A percentile compares a stretch with the other conserved stretches of the same genome.
phyloP scores from a whole-genome alignment of 2,113 vertebrate genomes.

The Tyto alba region DNA sequence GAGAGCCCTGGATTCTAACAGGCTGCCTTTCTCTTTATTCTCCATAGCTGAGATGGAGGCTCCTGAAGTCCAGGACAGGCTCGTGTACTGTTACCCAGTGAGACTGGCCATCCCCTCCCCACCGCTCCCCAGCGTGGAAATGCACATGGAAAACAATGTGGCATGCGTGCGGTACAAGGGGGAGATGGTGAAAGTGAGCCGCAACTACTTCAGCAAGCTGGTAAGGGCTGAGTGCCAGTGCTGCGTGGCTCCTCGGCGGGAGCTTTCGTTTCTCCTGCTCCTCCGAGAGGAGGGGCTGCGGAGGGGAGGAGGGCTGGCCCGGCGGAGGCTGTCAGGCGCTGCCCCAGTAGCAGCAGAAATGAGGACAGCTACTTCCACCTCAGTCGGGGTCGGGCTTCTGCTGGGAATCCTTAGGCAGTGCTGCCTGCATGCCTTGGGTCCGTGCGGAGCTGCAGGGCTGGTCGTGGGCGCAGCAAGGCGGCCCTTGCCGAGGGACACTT shows the following conservation, averaged over 20 bases:
- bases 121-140: slow-evolving; percentile 84
- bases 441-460: background rate
- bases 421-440: too few species aligned
- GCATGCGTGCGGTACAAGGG: slow-evolving; percentile 93
- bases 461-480: background rate
- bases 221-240: slow-evolving; percentile 61
- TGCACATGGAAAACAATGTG: slow-evolving; percentile 91
- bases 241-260: too few species aligned
- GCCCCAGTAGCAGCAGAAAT: background rate
- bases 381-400: background rate
- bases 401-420: background rate
- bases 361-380: background rate
- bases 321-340: background rate
- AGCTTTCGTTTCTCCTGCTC: too few species aligned
- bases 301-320: background rate
- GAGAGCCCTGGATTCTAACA: background rate
- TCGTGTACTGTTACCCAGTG: slow-evolving; percentile 92
- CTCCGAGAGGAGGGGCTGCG: background rate
- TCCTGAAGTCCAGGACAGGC: slow-evolving; percentile 77
- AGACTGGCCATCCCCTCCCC: slow-evolving; percentile 82
- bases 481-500: background rate
- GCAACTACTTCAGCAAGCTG: slow-evolving; percentile 96
- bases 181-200: slow-evolving; percentile 95
- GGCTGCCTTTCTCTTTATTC: background rate
- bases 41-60: slow-evolving; percentile 70